Evolutionary conservation across 2,797 vertebrate genomes (phyloP), one percentile per base, ranked within the genome.

Genomic region (Uromys caudimaculatus): DNA sequence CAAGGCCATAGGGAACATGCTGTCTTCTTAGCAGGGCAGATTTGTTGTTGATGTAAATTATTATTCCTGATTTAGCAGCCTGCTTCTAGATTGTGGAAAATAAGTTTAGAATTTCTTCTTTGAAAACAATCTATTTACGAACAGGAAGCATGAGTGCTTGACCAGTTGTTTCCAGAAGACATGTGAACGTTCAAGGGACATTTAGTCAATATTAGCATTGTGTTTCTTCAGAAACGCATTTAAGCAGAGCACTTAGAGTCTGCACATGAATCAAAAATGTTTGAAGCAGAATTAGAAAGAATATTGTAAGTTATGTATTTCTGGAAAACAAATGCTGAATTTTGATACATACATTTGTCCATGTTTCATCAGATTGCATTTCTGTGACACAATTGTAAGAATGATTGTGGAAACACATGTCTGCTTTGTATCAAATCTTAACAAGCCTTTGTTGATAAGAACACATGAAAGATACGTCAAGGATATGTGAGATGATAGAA

Each of bases 61-160:
- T 32, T 67, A 21, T 47, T 29, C 88, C 60, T 54, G 69, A 92
- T 71, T 13, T 16, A 77, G 23, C n/a, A 87, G 3, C 4, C 19
- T 23, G 24, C 47, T 62, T 88, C 67, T 75, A 87, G 50, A 75
- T 95, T 29, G 35, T 10, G 32, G 23, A 44, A 93, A 95, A 78
- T 88, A 85, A 44, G 6, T 84, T 90, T 73, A 77, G 47, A 60
- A 47, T 95, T 79, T 87, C 56, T 19, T 81, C 90, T 95, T 85
- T 78, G 84, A 89, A 76, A 96, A 94, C 50, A 87, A 73, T 90
- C 17, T 56, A 56, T 69, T 58, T 89, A 16, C 23, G 27, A 58
- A 76, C 88, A 58, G 62, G 78, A 93, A 86, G 67, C 75, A 32
- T 8, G 9, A 73, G 41, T 23, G 50, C 7, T 56, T 17, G 1